Percentiles rank a stretch among this genome's conserved stretches.
Conservation (phyloP, 37 sponge, comb jelly and placozoan species). For the Mnemiopsis leidyi region DNA sequence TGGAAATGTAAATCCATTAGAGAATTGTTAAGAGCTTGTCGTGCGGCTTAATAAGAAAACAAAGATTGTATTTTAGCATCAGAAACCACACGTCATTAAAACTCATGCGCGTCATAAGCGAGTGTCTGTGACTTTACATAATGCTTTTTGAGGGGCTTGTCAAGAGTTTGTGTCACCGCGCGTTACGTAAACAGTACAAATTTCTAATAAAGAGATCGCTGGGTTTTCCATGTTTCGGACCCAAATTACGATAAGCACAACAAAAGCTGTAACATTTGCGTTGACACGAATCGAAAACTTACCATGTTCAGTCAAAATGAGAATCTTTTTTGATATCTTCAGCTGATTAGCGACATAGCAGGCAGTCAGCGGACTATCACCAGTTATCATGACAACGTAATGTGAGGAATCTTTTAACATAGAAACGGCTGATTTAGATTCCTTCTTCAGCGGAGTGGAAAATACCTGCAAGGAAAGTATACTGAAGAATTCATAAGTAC, state of each 20-base stretch:
- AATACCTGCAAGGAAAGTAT: too few relatives aligned
- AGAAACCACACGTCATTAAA: too few relatives aligned
- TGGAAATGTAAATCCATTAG: too few relatives aligned
- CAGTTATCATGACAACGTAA: conserved; percentile 94
- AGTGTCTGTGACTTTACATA: conserved; percentile 7
- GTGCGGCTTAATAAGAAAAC: too few relatives aligned
- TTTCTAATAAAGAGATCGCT: too few relatives aligned
- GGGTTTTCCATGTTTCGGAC: background rate
- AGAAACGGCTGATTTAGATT: conserved; percentile 76
- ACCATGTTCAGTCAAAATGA: conserved; percentile 70
- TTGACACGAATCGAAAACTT: background rate
- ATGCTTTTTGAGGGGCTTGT: background rate
- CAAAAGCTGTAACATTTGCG: background rate
- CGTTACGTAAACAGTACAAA: too few relatives aligned
- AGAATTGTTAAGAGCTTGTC: too few relatives aligned
- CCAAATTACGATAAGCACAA: background rate
- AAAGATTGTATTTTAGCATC: too few relatives aligned
- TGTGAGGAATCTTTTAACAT: conserved; percentile 82
- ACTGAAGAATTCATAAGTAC: too few relatives aligned
- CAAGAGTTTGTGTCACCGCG: background rate
- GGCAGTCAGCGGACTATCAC: conserved; percentile 96
- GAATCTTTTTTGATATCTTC: conserved; percentile 69
- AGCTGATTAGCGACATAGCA: conserved; percentile 95
- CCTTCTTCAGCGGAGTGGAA: conserved; percentile 84
- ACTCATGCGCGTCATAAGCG: too few relatives aligned